Evolutionary conservation across 1,140 invertebrate genomes (phyloP).

Genomic region (Chlorops oryzae): DNA sequence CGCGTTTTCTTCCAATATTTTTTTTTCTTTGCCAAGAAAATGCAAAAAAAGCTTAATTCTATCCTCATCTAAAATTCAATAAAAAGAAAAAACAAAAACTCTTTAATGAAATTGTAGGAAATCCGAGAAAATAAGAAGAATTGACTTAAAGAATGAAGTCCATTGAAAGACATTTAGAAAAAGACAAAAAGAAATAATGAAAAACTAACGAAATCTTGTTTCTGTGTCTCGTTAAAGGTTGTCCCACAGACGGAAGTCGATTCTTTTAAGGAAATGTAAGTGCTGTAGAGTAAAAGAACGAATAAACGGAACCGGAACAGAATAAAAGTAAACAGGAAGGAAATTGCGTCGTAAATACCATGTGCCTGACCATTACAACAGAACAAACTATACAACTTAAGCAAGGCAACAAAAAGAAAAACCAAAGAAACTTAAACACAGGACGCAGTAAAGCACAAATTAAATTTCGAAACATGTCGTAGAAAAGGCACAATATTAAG

Average conservation of each 20-base stretch:
- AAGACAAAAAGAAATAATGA: conserved; percentile 14
- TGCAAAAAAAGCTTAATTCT: too few species aligned
- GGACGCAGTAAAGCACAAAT: too few species aligned
- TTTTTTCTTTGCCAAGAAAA: too few species aligned
- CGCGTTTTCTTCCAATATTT: not conserved
- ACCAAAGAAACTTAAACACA: too few species aligned
- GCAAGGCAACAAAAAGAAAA: conserved; percentile 5
- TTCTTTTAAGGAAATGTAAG: not conserved
- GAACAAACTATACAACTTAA: conserved; percentile 8
- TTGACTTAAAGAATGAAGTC: conserved; percentile 10
- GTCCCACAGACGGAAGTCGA: conserved; percentile 43
- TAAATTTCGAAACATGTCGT: too few species aligned
- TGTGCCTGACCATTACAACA: conserved; percentile 11
- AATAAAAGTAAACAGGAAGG: too few species aligned
- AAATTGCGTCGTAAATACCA: too few species aligned
- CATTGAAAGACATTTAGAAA: conserved; percentile 12
- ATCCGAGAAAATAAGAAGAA: conserved; percentile 16
- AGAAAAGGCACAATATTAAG: too few species aligned
- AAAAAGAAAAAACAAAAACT: conserved; percentile 19
- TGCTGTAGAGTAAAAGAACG: not conserved
- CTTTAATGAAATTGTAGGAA: not conserved
- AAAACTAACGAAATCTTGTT: conserved; percentile 49
- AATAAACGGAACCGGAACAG: too few species aligned
- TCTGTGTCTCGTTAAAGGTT: conserved; percentile 51
- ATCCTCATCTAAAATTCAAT: conserved; percentile 17